These are phyloP conservation scores for Sebastes goodei DNA, from an alignment of 2,797 vertebrate species.

Conservation along the genomic window DNA sequence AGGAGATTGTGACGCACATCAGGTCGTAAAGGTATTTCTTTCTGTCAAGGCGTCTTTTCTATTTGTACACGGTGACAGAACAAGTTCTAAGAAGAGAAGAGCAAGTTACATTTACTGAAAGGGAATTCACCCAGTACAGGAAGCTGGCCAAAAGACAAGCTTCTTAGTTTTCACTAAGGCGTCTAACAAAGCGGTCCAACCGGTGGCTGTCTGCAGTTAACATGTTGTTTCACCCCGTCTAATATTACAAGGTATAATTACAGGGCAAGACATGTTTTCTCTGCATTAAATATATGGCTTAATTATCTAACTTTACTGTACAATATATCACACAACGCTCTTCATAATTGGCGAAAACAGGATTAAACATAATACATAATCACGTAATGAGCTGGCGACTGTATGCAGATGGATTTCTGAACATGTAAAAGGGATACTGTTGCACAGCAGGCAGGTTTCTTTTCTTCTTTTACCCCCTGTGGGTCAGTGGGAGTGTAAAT, in stretches of 20 bases:
- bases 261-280: not conserved
- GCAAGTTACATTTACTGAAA: conserved; percentile 31
- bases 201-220: conserved; percentile 43
- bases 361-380: not conserved
- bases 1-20: conserved; percentile 44
- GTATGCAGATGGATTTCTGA: not conserved
- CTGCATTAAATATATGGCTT: conserved; percentile 2
- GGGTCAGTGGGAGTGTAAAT: conserved; percentile 69
- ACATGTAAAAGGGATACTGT: conserved; percentile 23
- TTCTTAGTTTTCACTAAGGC: conserved; percentile 61
- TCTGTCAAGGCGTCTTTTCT: conserved; percentile 38
- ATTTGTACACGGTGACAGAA: conserved; percentile 30
- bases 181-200: conserved; percentile 54
- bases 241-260: conserved; percentile 44
- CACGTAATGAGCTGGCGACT: not conserved
- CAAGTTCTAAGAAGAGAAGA: conserved; percentile 47
- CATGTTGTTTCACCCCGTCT: conserved; percentile 33
- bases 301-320: not conserved
- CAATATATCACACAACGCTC: not conserved
- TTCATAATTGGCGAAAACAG: not conserved
- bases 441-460: conserved; percentile 13
- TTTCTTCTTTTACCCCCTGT: conserved; percentile 22
- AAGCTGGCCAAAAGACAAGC: conserved; percentile 61
- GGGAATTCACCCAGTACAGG: conserved; percentile 46
- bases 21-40: conserved; percentile 1